Evolutionary conservation across 2,888 invertebrate genomes (phyloP).

Genomic region (Aphodius granarius): DNA sequence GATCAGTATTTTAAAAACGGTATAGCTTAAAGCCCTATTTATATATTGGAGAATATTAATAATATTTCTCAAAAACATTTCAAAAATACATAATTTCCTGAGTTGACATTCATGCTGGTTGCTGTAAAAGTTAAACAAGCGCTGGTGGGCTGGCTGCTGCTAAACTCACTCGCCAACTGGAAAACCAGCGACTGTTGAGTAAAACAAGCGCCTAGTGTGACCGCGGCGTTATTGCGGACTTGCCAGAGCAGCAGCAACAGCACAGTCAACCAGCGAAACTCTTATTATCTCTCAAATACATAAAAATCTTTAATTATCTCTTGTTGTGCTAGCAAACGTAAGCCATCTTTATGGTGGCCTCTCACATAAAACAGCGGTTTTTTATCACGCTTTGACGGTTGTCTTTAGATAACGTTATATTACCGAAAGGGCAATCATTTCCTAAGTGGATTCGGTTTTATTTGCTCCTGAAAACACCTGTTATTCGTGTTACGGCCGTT

Average conservation of each 20-base stretch:
- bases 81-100: no score
- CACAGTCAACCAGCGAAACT: not conserved
- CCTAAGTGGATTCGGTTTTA: not conserved
- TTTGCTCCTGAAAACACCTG: not conserved
- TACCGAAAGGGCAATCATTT: not conserved
- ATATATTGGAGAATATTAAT: no score
- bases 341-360: not conserved
- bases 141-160: no score
- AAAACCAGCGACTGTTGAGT: no score
- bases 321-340: not conserved
- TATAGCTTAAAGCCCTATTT: no score
- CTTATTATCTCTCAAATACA: not conserved
- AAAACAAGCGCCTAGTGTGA: no score
- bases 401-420: constrained; percentile 14
- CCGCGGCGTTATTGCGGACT: not conserved
- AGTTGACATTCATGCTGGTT: no score
- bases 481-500: not conserved
- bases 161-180: no score
- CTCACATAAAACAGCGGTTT: constrained; percentile 12
- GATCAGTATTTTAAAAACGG: no score
- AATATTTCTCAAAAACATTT: no score
- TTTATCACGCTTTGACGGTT: constrained; percentile 14
- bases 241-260: not conserved
- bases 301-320: constrained; percentile 10
- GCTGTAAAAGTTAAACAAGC: no score